Evolutionary conservation across 2,888 invertebrate species (phyloP).

Genomic region (Polyommatus iphigenia): DNA sequence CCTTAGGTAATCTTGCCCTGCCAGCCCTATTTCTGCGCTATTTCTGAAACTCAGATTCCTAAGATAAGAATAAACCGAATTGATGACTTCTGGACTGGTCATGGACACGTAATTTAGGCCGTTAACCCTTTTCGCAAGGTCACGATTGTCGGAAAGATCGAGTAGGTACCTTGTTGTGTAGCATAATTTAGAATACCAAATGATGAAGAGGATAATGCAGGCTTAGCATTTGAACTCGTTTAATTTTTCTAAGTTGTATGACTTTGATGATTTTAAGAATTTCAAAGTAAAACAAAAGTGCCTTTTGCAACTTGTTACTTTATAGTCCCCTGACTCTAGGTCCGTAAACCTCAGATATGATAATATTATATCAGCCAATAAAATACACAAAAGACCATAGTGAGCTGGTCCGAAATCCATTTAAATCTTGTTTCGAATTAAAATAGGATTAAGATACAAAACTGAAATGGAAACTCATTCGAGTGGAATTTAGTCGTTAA

Average conservation of each 20-base stretch:
- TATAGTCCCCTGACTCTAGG: not conserved
- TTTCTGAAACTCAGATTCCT: not conserved
- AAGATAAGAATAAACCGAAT: not conserved
- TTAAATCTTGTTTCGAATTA: not conserved
- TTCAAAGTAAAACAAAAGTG: not conserved
- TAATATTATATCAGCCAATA: too few species aligned
- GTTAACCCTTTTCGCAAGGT: constrained; percentile 13
- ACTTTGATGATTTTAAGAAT: too few species aligned
- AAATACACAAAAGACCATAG: not conserved
- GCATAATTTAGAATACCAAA: not conserved
- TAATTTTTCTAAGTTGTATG: not conserved
- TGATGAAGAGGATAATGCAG: too few species aligned
- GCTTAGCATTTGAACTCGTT: too few species aligned
- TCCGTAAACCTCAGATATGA: not conserved
- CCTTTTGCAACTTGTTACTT: not conserved
- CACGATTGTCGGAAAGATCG: not conserved
- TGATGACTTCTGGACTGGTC: not conserved
- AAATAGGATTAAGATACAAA: constrained; percentile 20
- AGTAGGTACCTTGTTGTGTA: not conserved
- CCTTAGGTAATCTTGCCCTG: not conserved
- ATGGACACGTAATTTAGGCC: not conserved
- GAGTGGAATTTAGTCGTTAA: constrained; percentile 19
- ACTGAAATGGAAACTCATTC: constrained; percentile 26
- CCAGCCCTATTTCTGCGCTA: not conserved
- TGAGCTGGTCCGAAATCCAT: not conserved